phyloP scores from a whole-genome alignment of 2,113 vertebrate species.

The Cebidichthys violaceus region DNA sequence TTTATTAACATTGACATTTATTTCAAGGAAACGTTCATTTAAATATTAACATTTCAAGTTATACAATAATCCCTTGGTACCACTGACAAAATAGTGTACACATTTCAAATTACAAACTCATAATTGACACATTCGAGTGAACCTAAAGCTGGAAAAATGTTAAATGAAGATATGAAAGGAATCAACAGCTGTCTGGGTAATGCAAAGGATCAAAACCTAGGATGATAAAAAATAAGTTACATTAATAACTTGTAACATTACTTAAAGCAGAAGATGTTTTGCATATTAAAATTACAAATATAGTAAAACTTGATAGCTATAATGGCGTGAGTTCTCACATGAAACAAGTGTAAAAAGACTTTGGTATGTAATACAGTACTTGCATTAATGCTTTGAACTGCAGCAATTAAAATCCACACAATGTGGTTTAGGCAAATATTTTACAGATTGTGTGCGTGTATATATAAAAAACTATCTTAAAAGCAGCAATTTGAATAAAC shows the following conservation, averaged over 20 bases:
- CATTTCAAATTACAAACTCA: background rate
- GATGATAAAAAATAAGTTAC: background rate
- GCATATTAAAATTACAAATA: conserved; percentile 2
- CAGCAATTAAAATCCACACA: conserved; percentile 20
- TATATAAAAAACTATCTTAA: background rate
- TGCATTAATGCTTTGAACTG: conserved; percentile 18
- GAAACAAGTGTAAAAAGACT: conserved; percentile 35
- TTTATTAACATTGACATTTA: conserved; percentile 37
- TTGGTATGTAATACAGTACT: conserved; percentile 34
- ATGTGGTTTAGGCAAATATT: conserved; percentile 17
- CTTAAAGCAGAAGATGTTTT: background rate
- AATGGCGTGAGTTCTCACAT: conserved; percentile 5
- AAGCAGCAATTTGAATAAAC: conserved; percentile 34
- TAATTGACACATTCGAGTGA: background rate
- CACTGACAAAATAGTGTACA: conserved; percentile 11
- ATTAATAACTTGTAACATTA: background rate
- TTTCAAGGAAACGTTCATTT: conserved; percentile 28
- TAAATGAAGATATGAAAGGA: background rate
- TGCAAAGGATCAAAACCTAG: background rate
- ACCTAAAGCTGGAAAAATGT: background rate
- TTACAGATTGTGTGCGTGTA: background rate
- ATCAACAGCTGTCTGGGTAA: background rate
- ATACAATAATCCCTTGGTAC: conserved; percentile 19
- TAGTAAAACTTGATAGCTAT: background rate
- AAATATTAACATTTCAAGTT: conserved; percentile 37